Base-by-base conservation (phyloP, 2,797 vertebrate genomes). In the Sebastes trivittatus region DNA sequence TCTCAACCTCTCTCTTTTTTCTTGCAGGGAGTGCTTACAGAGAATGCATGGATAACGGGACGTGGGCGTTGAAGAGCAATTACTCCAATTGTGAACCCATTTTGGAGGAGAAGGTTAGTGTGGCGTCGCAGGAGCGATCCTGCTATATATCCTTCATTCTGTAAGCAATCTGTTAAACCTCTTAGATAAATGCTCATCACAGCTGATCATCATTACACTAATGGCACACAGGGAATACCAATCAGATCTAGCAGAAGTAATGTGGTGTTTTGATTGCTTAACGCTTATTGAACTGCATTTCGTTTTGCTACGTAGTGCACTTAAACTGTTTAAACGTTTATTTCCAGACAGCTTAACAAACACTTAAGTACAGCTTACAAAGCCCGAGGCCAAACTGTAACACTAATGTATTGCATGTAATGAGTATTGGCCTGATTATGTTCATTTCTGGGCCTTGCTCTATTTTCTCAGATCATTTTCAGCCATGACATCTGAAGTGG, bases 81-180 rank as follows among this genome's bases (percentile, higher is more conserved):
- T 99, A 99, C 92, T 98, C 98, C 22, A 97, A 96, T 84, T 99
- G 98, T 1, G 97, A 98, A 73, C 97, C 98, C 68, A 99, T 99
- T 94, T 88, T 99, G 90, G 97, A 97, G 11, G 97, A 98, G 79
- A 98, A 99, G 97, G 98, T 99, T 72, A 90, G 96, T 94, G 77
- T 58, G 27, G 23, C 29, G 6, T 74, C 11, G 18, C 22, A 3
- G 66, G 55, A 63, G 30, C 18, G 42, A 36, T 29, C 25, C 29
- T 25, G 10, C 22, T n/a, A 16, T 13, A 20, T 71, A 20, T 69
- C 13, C 42, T 75, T 72, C 8, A 30, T 55, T 29, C n/a, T 78
- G 32, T 63, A 59, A 62, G 23, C 58, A 59, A 55, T 72, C 71
- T 61, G 49, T 66, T 66, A 30, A 68, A 11, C n/a, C 8, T 23